phyloP scores from a whole-genome alignment of 1,140 invertebrate genomes.

The Scylla paramamosain region DNA sequence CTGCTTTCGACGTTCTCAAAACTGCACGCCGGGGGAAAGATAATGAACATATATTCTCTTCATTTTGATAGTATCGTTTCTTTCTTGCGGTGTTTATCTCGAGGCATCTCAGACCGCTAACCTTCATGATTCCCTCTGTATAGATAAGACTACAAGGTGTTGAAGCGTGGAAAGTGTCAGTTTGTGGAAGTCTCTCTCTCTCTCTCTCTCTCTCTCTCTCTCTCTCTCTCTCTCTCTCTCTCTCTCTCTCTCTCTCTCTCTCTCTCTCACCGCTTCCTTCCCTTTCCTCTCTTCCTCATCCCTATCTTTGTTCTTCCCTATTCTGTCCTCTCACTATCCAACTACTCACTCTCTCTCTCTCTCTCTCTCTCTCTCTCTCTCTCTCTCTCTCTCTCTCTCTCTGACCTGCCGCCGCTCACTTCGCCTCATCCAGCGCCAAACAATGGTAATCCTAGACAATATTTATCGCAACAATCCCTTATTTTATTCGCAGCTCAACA shows the following conservation, averaged over 20 bases:
- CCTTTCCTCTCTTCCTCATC: neutral
- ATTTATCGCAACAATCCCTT: neutral
- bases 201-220: slow-evolving; percentile 42
- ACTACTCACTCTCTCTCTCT: slow-evolving; percentile 9
- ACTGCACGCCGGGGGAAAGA: too few species aligned
- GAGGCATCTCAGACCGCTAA: neutral
- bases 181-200: neutral
- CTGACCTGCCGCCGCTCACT: slow-evolving; percentile 3
- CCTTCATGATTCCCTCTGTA: neutral
- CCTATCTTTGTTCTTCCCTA: neutral
- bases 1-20: too few species aligned
- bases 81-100: neutral
- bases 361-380: neutral
- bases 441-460: neutral
- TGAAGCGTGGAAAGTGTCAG: neutral
- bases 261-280: slow-evolving; percentile 5
- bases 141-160: neutral
- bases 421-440: slow-evolving; percentile 9
- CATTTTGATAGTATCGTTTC: neutral
- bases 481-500: neutral
- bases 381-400: neutral
- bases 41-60: neutral
- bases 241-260: slow-evolving; percentile 49
- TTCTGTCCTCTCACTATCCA: neutral
- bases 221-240: slow-evolving; percentile 47